These are phyloP conservation scores for Pelecanoides urinatrix DNA, from an alignment of 2,113 vertebrate species.

Conservation along the genomic window DNA sequence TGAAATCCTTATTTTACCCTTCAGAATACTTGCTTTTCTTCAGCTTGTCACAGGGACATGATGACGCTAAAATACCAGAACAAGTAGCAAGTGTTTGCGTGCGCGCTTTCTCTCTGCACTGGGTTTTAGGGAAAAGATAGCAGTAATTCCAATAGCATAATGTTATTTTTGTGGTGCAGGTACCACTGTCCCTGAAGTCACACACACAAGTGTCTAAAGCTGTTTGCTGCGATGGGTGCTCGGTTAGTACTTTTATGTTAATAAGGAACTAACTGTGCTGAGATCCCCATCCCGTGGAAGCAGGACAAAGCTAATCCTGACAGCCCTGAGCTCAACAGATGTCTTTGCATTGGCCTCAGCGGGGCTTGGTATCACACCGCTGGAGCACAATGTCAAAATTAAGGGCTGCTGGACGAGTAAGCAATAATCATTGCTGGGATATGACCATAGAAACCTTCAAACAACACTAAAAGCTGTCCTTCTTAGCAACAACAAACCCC, in stretches of 20 bases:
- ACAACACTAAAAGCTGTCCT: accelerated
- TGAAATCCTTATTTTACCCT: not conserved
- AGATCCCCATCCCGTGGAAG: not conserved
- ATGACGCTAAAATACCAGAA: not conserved
- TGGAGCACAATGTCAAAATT: not conserved
- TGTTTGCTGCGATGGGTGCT: not conserved
- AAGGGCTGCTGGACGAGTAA: not conserved
- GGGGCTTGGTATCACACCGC: not conserved
- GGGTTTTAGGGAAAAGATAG: not conserved
- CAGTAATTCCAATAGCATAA: accelerated
- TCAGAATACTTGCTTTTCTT: not conserved
- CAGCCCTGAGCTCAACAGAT: not conserved
- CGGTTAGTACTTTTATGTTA: not conserved
- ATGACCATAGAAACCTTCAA: not conserved
- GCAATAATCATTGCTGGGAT: not conserved
- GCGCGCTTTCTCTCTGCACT: not conserved
- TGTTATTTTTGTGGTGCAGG: not conserved
- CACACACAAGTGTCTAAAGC: not conserved
- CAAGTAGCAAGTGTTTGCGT: not conserved
- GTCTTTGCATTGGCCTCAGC: not conserved
- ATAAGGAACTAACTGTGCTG: not conserved
- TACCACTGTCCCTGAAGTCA: not conserved
- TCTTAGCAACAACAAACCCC: not conserved
- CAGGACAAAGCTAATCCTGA: not conserved
- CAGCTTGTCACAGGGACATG: not conserved